These are phyloP conservation scores for Slavum lentiscoides DNA, from an alignment of 2,888 invertebrate species.

Conservation along the genomic window DNA sequence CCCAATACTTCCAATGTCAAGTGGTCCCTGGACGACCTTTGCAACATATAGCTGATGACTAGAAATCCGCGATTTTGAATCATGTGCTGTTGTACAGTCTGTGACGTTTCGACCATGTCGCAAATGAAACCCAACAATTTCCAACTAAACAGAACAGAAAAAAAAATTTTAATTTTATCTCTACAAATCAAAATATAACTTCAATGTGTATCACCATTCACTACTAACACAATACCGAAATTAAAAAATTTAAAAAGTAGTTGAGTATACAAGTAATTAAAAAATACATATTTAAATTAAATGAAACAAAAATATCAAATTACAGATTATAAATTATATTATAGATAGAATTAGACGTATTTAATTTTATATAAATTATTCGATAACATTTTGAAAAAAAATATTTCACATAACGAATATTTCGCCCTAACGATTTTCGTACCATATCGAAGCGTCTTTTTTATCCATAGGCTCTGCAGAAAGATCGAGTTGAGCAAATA, in stretches of 20 bases:
- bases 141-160: slow-evolving; percentile 67
- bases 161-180: not conserved
- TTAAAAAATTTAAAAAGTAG: too few species aligned
- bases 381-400: too few species aligned
- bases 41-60: slow-evolving; percentile 95
- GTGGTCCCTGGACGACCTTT: slow-evolving; percentile 89
- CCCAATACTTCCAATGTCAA: slow-evolving; percentile 91
- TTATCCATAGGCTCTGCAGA: slow-evolving; percentile 80
- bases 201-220: not conserved
- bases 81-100: slow-evolving; percentile 98
- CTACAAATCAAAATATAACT: too few species aligned
- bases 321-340: too few species aligned
- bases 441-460: slow-evolving; percentile 87
- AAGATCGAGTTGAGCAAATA: slow-evolving; percentile 96
- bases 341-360: too few species aligned
- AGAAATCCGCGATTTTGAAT: slow-evolving; percentile 98
- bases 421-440: slow-evolving; percentile 59
- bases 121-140: slow-evolving; percentile 96
- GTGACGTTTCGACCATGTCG: slow-evolving; percentile 93
- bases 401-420: too few species aligned
- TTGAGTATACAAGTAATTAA: too few species aligned
- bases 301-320: too few species aligned
- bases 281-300: not conserved
- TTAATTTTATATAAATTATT: too few species aligned
- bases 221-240: not conserved